Conservation (phyloP, 2,113 vertebrate species). For the Mus pahari region DNA sequence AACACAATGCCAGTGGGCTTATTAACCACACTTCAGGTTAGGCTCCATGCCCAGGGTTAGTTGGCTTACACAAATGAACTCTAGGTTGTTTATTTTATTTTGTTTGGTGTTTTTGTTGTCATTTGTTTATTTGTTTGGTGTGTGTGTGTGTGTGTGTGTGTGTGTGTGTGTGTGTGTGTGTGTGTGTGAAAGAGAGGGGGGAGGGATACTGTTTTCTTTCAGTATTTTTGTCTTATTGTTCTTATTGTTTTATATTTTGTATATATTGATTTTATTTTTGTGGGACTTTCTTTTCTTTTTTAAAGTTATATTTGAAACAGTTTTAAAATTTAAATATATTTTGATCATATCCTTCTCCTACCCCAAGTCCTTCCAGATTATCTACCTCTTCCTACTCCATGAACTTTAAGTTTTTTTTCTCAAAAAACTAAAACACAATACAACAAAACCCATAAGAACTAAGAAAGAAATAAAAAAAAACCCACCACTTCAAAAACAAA, state of each 20-base stretch:
- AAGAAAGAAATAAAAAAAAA: background rate
- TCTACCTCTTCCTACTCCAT: background rate
- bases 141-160: background rate
- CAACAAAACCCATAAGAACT: background rate
- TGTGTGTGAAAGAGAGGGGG: too few species aligned
- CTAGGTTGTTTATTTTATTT: background rate
- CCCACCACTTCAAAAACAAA: background rate
- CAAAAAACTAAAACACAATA: background rate
- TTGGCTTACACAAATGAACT: background rate
- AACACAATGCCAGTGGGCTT: background rate
- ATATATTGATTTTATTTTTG: background rate
- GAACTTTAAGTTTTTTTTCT: background rate
- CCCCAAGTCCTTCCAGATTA: background rate
- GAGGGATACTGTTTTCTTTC: background rate
- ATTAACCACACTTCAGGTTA: background rate
- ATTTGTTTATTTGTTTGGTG: background rate
- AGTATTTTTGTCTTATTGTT: background rate
- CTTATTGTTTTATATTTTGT: background rate
- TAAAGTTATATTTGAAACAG: background rate
- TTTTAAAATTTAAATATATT: background rate
- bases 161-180: background rate
- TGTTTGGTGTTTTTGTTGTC: background rate
- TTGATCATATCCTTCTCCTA: background rate
- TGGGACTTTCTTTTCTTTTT: background rate
- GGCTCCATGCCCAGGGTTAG: background rate